Evolutionary conservation across 1,140 invertebrate species (phyloP), one percentile per base, ranked within the genome.

Genomic region (Brachionus paranguensis): DNA sequence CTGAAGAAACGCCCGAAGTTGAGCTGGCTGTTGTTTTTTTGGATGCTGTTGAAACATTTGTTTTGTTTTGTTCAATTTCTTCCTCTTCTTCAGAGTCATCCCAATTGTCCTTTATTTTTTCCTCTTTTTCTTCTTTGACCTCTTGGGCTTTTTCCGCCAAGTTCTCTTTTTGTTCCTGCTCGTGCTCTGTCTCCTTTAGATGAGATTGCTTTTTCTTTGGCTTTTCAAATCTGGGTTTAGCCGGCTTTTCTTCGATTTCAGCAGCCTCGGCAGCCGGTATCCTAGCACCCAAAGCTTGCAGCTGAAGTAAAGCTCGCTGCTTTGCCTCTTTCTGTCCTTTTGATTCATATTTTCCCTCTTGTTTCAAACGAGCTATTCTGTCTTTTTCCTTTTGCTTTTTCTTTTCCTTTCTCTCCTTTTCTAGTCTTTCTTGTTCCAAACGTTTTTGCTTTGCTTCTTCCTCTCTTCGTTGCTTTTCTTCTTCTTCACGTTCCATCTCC

Each of bases 321-420:
- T 93, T 92, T 85, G 96, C 95, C 86, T 95, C 88, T 86, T 90
- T 91, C 87, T 99, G 95, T 89, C 96, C 96, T 0, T 94, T 92
- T 5, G 95, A 96, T 43, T 98, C 89, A 27, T 96, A 90, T 91
- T 96, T 98, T 1, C 97, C 96, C 91, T 98, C 96, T 27, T 94
- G 94, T 88, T 97, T 98, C 47, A 97, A 89, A 87, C 94, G 91
- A 88, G 96, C 95, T 89, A 94, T 95, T 84, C 93, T 92, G 87
- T 97, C 96, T 86, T 97, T 97, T 90, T 98, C 95, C 87, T 96
- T 96, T 86, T 95, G 92, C 87, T 98, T 99, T 87, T 96, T 96
- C 85, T 92, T 93, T 86, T 96, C 94, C 88, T 96, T 96, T 78
- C 92, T 91, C 86, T 91, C 88, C 84, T 89, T 89, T 95, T 96